These are phyloP conservation scores for Anomalospiza imberbis DNA, from an alignment of 2,797 vertebrate species.

Conservation along the genomic window DNA sequence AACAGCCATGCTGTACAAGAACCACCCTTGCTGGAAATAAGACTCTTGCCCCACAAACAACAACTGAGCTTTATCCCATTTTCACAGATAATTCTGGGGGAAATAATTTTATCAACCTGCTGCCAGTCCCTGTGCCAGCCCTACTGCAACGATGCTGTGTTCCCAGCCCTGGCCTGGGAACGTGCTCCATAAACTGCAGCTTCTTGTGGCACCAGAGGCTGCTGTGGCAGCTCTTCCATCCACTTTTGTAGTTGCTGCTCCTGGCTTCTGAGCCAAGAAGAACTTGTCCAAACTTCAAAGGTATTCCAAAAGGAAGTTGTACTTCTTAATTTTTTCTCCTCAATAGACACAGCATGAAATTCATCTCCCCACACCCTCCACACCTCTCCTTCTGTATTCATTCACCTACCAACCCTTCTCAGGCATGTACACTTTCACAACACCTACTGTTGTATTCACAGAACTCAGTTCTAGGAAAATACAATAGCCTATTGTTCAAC, in stretches of 20 bases:
- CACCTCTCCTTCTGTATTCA: not conserved
- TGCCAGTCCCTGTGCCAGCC: not conserved
- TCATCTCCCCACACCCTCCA: not conserved
- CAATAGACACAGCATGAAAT: not conserved
- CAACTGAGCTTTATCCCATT: not conserved
- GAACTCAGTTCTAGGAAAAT: constrained; percentile 26
- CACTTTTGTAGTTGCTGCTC: not conserved
- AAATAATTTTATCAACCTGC: not conserved
- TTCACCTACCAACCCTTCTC: constrained; percentile 2
- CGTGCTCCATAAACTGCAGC: fast-evolving
- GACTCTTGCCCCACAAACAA: not conserved
- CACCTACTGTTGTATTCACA: constrained; percentile 54
- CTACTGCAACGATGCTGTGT: fast-evolving
- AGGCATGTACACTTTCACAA: constrained; percentile 31
- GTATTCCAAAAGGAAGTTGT: not conserved
- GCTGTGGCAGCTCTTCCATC: not conserved
- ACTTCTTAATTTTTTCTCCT: not conserved
- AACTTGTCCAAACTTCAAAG: fast-evolving
- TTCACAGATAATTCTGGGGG: not conserved
- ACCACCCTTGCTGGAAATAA: not conserved
- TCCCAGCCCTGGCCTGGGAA: not conserved
- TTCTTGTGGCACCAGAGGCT: not conserved
- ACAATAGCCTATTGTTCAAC: constrained; percentile 46
- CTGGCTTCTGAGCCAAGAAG: not conserved
- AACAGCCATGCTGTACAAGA: not conserved